phyloP scores from a whole-genome alignment of 2,113 vertebrate species.

The Stomatorhinus ivindoensis region DNA sequence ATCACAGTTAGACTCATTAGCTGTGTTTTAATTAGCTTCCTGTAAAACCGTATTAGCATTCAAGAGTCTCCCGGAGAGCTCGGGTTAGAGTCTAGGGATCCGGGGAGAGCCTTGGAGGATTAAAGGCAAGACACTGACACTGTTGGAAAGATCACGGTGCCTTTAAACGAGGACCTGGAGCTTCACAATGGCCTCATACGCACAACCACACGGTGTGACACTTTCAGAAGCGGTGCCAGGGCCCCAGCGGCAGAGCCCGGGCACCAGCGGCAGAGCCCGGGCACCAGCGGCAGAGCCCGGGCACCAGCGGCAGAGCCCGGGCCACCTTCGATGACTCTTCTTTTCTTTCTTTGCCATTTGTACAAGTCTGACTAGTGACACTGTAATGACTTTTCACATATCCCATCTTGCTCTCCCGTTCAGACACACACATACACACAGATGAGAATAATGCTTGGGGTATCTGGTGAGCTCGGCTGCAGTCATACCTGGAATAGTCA shows the following conservation, averaged over 20 bases:
- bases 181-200: not conserved
- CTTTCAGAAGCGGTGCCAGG: not conserved
- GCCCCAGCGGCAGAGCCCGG: not conserved
- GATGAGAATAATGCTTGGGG: not conserved
- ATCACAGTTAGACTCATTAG: slow-evolving; percentile 23
- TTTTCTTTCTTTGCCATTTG: not conserved
- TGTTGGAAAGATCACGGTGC: not conserved
- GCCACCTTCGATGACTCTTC: not conserved
- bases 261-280: not conserved
- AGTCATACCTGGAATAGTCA: not conserved
- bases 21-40: not conserved
- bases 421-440: not conserved
- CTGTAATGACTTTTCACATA: not conserved
- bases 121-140: not conserved
- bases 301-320: not conserved
- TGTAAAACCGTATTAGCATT: slow-evolving; percentile 16
- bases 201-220: not conserved
- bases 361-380: not conserved
- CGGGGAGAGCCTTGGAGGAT: not conserved
- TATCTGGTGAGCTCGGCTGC: not conserved
- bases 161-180: not conserved
- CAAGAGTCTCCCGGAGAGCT: not conserved
- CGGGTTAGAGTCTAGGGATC: not conserved
- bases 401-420: not conserved
- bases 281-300: not conserved